Percentiles rank a stretch among this genome's conserved stretches.
phyloP scores from a whole-genome alignment of 2,888 invertebrate genomes.

The Nycteola revayana region DNA sequence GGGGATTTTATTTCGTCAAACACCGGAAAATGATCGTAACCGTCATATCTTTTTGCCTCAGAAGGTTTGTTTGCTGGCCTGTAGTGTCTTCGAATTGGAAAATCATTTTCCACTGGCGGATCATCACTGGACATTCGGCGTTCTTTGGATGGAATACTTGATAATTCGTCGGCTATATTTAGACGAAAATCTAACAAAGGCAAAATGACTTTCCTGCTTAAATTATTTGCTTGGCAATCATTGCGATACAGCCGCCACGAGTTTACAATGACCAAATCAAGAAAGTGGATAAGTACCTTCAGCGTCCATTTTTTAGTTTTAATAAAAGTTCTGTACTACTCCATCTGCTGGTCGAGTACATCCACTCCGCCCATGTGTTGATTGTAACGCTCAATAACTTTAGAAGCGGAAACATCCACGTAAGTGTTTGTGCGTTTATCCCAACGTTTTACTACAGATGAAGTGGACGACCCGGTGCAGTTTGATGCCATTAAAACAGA shows the following conservation, averaged over 20 bases:
- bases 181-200: conserved; percentile 9
- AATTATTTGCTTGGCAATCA: conserved; percentile 10
- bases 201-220: conserved; percentile 5
- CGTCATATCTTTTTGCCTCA: conserved; percentile 29
- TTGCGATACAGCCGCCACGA: conserved; percentile 30
- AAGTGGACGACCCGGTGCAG: conserved; percentile 4
- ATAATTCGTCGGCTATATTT: conserved; percentile 4
- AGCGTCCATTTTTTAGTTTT: conserved; percentile 41
- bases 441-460: conserved; percentile 16
- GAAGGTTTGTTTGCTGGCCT: conserved; percentile 18
- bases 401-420: conserved; percentile 22
- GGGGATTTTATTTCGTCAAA: conserved; percentile 28
- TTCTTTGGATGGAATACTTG: neutral
- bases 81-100: conserved; percentile 1
- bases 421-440: conserved; percentile 18
- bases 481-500: conserved; percentile 19
- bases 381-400: conserved; percentile 24
- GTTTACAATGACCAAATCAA: conserved; percentile 32
- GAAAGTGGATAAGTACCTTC: conserved; percentile 33
- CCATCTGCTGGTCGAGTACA: conserved; percentile 28
- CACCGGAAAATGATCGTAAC: conserved; percentile 31
- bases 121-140: neutral
- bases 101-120: neutral
- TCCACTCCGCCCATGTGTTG: conserved; percentile 22
- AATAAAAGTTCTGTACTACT: conserved; percentile 33